Conservation (phyloP, 2,113 vertebrate genomes). For the Sylvilagus bachmani region DNA sequence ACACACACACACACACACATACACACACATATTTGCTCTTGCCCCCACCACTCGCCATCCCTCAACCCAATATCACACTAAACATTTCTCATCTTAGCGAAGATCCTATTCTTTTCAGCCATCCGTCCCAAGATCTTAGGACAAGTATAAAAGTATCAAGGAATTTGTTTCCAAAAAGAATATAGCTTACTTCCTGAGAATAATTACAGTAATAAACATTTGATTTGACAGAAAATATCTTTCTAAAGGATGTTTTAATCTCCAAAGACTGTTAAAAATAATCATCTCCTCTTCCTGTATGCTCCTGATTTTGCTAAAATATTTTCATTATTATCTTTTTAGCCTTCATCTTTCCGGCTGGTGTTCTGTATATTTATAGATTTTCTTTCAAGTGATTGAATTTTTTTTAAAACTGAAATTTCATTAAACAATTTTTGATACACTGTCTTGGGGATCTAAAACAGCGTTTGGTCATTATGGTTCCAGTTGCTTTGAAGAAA, state of each 20-base stretch:
- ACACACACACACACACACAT: no score
- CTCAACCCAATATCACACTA: background rate
- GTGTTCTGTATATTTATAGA: background rate
- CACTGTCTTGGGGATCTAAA: background rate
- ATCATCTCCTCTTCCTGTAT: background rate
- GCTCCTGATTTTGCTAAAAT: conserved; percentile 61
- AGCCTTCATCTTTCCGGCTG: background rate
- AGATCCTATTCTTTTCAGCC: background rate
- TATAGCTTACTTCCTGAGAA: background rate
- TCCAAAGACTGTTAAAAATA: background rate
- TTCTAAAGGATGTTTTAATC: background rate
- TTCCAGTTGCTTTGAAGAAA: conserved; percentile 25
- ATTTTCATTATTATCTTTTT: background rate
- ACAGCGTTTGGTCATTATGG: background rate
- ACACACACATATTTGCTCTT: background rate
- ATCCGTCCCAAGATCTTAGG: background rate
- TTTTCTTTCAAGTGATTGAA: background rate
- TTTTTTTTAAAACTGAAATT: conserved; percentile 3
- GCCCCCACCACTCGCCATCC: fast-evolving
- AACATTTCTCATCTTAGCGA: background rate
- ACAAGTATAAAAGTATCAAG: background rate
- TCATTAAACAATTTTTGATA: background rate
- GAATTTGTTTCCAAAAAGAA: background rate
- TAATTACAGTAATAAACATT: background rate
- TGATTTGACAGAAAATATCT: conserved; percentile 19